phyloP scores from a whole-genome alignment of 2,113 vertebrate species.

The Elaphurus davidianus region DNA sequence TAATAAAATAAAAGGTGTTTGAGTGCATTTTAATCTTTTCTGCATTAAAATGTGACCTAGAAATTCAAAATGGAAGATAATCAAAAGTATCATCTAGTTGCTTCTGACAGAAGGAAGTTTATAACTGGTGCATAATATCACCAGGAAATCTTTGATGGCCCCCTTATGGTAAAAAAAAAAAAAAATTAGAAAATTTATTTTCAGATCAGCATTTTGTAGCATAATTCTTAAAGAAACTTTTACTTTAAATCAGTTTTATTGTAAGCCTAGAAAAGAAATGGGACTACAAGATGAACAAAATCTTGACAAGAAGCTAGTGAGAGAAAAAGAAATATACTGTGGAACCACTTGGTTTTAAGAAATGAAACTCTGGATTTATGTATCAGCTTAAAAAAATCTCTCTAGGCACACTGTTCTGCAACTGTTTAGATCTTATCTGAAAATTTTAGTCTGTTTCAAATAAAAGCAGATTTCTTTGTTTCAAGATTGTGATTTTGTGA shows the following conservation, averaged over 20 bases:
- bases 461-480: slow-evolving; percentile 49
- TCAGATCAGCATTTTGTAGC: slow-evolving; percentile 64
- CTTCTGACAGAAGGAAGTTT: slow-evolving; percentile 65
- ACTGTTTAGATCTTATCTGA: slow-evolving; percentile 45
- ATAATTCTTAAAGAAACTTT: slow-evolving; percentile 73
- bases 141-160: slow-evolving; percentile 66
- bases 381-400: slow-evolving; percentile 31
- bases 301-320: slow-evolving; percentile 65
- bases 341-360: slow-evolving; percentile 66
- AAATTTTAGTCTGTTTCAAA: slow-evolving; percentile 50
- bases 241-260: slow-evolving; percentile 76
- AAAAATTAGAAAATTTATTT: slow-evolving; percentile 71
- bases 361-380: slow-evolving; percentile 70
- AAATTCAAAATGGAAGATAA: slow-evolving; percentile 48
- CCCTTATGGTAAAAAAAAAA: slow-evolving; percentile 60
- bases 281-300: slow-evolving; percentile 52
- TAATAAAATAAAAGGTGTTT: slow-evolving; percentile 6
- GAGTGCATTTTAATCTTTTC: slow-evolving; percentile 20
- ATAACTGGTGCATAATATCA: slow-evolving; percentile 45
- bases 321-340: slow-evolving; percentile 69
- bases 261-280: slow-evolving; percentile 56
- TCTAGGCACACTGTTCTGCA: slow-evolving; percentile 30
- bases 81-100: slow-evolving; percentile 33
- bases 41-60: slow-evolving; percentile 44
- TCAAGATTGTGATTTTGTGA: slow-evolving; percentile 10